Evolutionary conservation across 2,113 vertebrate genomes (phyloP), one percentile per base, ranked within the genome.

Genomic region (Megaleporinus macrocephalus): DNA sequence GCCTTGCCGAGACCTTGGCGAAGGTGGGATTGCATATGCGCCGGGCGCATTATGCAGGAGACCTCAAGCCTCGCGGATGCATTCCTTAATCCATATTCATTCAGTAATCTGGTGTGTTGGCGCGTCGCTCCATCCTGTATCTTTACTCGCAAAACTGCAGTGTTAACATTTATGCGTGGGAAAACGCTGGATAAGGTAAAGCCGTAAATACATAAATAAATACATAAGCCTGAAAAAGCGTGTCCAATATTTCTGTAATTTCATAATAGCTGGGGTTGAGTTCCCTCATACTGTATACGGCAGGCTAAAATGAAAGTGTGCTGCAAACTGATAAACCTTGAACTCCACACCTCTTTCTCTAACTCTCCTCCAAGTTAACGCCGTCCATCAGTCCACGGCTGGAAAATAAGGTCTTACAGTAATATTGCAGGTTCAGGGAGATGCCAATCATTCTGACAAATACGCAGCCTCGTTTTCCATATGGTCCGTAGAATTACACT

Each of bases 141-240:
- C 83, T 88, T 89, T 85, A 80, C 85, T 86, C 27, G 47, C 74
- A 77, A 59, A 89, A 75, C 77, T 90, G 90, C 90, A 81, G 89
- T 87, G 91, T 90, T 91, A 90, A 92, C 90, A 91, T 88, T 89
- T 90, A 85, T 86, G 79, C 85, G 83, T 74, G 69, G 78, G 41
- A 63, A 68, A 85, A 81, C 87, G 89, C 88, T 86, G 88, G 79
- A 90, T 87, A 89, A 91, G 87, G 88, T 78, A 85, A 90, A 90
- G 86, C 81, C 85, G 81, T 76, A 89, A 90, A 92, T 90, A 86
- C 86, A 91, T 90, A 91, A 90, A 91, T 91, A 91, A 88, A 91
- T 89, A 89, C 86, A 90, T 87, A 90, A 88, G 87, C 88, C 87
- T 79, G 82, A 75, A 89, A 92, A 80, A 55, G 53, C 89, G 70